Percentiles rank a stretch among this genome's conserved stretches.
These are phyloP conservation scores for Caenorhabditis auriculariae DNA, from an alignment of 2,888 invertebrate species.

Conservation along the genomic window DNA sequence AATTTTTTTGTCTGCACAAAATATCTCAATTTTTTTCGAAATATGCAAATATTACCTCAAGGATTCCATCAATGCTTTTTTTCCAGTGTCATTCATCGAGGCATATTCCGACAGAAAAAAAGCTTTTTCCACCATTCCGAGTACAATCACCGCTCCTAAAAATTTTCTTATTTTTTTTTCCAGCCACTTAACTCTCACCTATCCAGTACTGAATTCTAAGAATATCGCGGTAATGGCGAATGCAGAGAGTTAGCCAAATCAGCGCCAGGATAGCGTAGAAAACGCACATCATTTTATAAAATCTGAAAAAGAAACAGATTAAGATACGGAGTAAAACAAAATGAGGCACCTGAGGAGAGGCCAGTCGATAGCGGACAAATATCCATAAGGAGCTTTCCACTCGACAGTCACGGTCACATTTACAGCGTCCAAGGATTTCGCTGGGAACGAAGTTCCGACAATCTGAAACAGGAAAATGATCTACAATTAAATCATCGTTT, in stretches of 20 bases:
- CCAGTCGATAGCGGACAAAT: constrained; percentile 85
- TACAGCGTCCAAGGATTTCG: constrained; percentile 7
- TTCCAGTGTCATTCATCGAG: constrained; percentile 74
- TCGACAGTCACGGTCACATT: constrained; percentile 41
- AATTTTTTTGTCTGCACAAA: background rate
- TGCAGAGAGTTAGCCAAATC: constrained; percentile 81
- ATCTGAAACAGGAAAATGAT: constrained; percentile 5
- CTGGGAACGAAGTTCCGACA: constrained; percentile 22
- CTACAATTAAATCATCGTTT: background rate
- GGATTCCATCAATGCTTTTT: constrained; percentile 66
- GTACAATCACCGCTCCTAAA: constrained; percentile 61
- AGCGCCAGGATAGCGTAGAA: constrained; percentile 82
- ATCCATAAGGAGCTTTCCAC: constrained; percentile 72
- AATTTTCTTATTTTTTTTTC: background rate
- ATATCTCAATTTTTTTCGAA: too few species aligned
- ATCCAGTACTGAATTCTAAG: constrained; percentile 94
- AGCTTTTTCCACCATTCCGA: constrained; percentile 73
- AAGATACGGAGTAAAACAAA: background rate
- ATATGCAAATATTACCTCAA: constrained; percentile 43
- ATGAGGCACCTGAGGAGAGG: constrained; percentile 71
- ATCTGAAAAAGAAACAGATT: constrained; percentile 68
- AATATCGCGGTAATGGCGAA: constrained; percentile 85
- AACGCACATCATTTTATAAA: constrained; percentile 86
- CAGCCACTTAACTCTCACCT: constrained; percentile 66
- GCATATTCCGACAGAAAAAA: constrained; percentile 87